These are phyloP conservation scores for Caenorhabditis imperialis DNA, from an alignment of 2,888 invertebrate genomes.

Conservation along the genomic window DNA sequence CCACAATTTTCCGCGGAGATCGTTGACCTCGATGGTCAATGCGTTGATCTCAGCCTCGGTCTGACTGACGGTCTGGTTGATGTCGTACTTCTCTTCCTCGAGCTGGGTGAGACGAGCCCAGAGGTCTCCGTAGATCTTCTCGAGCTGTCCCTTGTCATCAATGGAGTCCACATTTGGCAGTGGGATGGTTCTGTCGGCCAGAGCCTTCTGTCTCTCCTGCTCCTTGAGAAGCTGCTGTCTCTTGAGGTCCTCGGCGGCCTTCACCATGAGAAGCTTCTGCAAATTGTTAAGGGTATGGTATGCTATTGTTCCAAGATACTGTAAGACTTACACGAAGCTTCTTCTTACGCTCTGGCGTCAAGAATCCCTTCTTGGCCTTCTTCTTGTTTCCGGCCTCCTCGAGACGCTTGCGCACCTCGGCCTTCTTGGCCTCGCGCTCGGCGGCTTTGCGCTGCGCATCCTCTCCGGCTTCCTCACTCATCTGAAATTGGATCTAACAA, in stretches of 20 bases:
- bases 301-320: background rate
- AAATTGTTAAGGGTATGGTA: slow-evolving; percentile 24
- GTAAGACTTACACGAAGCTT: slow-evolving; percentile 89
- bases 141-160: slow-evolving; percentile 83
- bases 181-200: slow-evolving; percentile 92
- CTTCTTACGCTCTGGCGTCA: slow-evolving; percentile 99
- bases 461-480: slow-evolving; percentile 61
- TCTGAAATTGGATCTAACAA: slow-evolving; percentile 36
- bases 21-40: slow-evolving; percentile 99
- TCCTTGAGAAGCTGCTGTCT: slow-evolving; percentile 99
- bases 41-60: slow-evolving; percentile 88
- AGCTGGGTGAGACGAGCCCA: slow-evolving; percentile 82
- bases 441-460: slow-evolving; percentile 85
- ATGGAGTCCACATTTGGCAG: slow-evolving; percentile 90
- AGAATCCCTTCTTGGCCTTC: slow-evolving; percentile 92
- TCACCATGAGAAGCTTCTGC: slow-evolving; percentile 98
- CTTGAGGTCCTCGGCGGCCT: slow-evolving; percentile 99
- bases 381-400: slow-evolving; percentile 96
- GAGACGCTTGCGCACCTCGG: slow-evolving; percentile 93
- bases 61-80: slow-evolving; percentile 89
- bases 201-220: slow-evolving; percentile 94
- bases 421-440: slow-evolving; percentile 97
- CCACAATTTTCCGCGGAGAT: slow-evolving; percentile 97
- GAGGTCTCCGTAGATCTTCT: slow-evolving; percentile 74
- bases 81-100: slow-evolving; percentile 88